Evolutionary conservation across 2,888 invertebrate species (phyloP), one percentile per base, ranked within the genome.

Genomic region (Drosophila falleni): DNA sequence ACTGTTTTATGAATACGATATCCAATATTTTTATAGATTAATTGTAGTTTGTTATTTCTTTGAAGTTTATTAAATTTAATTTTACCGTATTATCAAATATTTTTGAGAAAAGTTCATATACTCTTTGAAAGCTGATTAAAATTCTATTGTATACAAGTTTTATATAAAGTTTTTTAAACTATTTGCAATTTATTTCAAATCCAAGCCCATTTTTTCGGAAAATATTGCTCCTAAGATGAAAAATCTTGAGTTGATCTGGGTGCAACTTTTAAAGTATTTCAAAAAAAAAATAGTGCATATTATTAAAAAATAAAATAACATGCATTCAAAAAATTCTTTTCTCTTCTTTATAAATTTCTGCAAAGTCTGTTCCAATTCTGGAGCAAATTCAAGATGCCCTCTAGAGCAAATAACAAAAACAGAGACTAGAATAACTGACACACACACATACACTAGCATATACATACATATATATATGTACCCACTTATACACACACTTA

Each of bases 341-440:
- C 31, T 6, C 29, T 29, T 29, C 23, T 29, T 29, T 6, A 16
- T 19, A 31, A 19, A 39, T 15, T 53, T 51, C 5, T 16, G 47
- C 10, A 13, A 47, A 47, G 31, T 46, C 19, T 23, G 9, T 15
- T 33, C 13, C 3, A 58, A 53, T 42, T 46, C 8, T 16, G 26
- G 9, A 26, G 15, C 4, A 60, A 51, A 46, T 59, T 50, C 2
- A 19, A 56, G 61, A 19, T 51, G 49, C 79, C 15, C 51, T 53
- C 15, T 44, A 15, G 42, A n/a, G 46, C n/a, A 13, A 13, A 42
- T 37, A 41, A 46, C 44, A 15, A 15, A 29, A 37, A 37, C 15
- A 37, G 15, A 54, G 54, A 26, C 54, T 46, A 19, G 39, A 33
- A 56, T 33, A 62, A 65, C 62, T 44, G 41, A 46, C 54, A 33